A percentile compares a stretch with the other conserved stretches of the same genome.
These are phyloP conservation scores for Amblyopsis hoosieri DNA, from an alignment of 2,797 vertebrate species.

Conservation along the genomic window DNA sequence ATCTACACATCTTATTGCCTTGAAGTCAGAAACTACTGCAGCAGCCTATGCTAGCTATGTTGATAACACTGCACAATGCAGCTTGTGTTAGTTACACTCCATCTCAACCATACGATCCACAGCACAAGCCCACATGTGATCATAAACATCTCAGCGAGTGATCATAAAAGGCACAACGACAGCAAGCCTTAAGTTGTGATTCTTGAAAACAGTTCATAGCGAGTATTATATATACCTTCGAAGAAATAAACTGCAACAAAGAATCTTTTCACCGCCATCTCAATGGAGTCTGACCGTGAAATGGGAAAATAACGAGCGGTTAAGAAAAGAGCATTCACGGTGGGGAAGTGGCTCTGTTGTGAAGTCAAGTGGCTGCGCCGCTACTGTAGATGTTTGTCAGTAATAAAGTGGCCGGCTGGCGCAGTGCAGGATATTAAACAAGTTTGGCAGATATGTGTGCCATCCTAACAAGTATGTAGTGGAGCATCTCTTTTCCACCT, in stretches of 20 bases:
- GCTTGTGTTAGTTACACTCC: neutral
- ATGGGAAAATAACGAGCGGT: conserved; percentile 7
- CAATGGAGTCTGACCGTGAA: neutral
- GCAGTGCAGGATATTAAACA: too few relatives aligned
- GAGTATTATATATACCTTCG: neutral
- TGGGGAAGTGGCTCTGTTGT: conserved; percentile 3
- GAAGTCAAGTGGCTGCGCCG: conserved; percentile 22
- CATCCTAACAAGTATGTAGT: too few relatives aligned
- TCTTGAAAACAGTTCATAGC: neutral
- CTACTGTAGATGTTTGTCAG: neutral
- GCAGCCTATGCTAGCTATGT: neutral
- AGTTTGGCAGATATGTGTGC: too few relatives aligned
- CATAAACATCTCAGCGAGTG: conserved; percentile 1
- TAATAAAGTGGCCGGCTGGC: too few relatives aligned
- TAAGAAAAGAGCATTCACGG: neutral
- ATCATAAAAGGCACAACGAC: neutral
- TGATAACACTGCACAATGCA: neutral
- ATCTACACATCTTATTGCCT: neutral
- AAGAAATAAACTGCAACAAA: neutral
- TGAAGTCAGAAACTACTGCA: neutral
- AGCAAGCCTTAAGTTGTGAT: too few relatives aligned
- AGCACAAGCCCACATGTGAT: neutral
- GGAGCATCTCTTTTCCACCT: too few relatives aligned
- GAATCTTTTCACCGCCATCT: conserved; percentile 8
- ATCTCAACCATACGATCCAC: neutral